These are phyloP conservation scores for Nesidiocoris tenuis DNA, from an alignment of 2,888 invertebrate species.

Conservation along the genomic window DNA sequence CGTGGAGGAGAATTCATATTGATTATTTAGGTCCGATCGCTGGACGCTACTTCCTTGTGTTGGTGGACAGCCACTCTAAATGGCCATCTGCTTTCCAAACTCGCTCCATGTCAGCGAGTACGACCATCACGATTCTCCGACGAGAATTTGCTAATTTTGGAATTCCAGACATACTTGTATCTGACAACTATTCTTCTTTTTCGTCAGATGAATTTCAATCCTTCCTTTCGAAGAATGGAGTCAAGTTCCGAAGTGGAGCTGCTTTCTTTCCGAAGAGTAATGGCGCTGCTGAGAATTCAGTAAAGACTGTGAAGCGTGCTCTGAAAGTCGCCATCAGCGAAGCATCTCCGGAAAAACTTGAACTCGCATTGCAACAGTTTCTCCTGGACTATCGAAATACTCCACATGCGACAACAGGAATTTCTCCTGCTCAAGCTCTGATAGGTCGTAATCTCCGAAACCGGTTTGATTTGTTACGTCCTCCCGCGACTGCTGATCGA, in stretches of 20 bases:
- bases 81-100: slow-evolving; percentile 43
- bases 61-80: slow-evolving; percentile 49
- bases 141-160: slow-evolving; percentile 19
- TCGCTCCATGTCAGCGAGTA: not conserved
- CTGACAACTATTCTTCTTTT: slow-evolving; percentile 4
- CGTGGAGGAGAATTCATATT: slow-evolving; percentile 49
- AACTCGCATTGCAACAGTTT: not conserved
- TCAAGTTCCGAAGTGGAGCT: not conserved
- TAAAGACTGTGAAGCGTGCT: slow-evolving; percentile 1
- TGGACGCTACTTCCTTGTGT: slow-evolving; percentile 15
- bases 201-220: slow-evolving; percentile 23
- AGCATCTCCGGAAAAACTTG: not conserved
- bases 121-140: not conserved
- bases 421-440: not conserved
- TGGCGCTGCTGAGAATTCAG: slow-evolving; percentile 6
- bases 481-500: not conserved
- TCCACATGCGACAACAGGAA: not conserved
- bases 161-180: slow-evolving; percentile 4
- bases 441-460: not conserved
- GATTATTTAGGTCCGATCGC: slow-evolving; percentile 48
- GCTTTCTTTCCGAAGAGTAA: not conserved
- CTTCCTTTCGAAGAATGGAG: slow-evolving; percentile 1
- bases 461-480: slow-evolving; percentile 1
- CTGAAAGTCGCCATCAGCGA: slow-evolving; percentile 7
- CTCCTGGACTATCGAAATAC: slow-evolving; percentile 5